Percentiles rank a stretch among this genome's conserved stretches.
Conservation (phyloP, 2,888 invertebrate genomes). For the Nemapogon koenigi region DNA sequence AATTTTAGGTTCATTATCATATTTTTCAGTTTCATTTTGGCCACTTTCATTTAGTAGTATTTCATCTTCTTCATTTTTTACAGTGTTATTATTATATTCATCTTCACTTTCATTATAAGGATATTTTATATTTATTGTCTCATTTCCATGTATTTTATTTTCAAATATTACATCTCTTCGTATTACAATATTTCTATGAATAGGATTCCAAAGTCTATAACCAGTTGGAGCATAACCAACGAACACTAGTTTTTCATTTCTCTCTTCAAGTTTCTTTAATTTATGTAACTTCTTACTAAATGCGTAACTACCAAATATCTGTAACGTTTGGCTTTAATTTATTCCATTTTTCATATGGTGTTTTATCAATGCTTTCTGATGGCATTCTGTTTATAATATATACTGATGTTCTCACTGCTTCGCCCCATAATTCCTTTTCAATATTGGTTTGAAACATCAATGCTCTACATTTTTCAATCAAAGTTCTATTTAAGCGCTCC, state of each 20-base stretch:
- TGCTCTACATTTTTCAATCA: no score
- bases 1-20: constrained; percentile 12
- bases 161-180: neutral
- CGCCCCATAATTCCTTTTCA: constrained; percentile 19
- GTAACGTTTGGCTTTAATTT: constrained; percentile 20
- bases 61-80: constrained; percentile 15
- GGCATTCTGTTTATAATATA: constrained; percentile 23
- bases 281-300: no score
- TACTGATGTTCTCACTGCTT: constrained; percentile 21
- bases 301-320: constrained; percentile 22
- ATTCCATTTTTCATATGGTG: constrained; percentile 22
- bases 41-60: constrained; percentile 17
- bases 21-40: constrained; percentile 11
- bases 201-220: constrained; percentile 19
- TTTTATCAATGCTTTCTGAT: constrained; percentile 21
- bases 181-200: neutral
- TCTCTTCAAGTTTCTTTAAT: constrained; percentile 21
- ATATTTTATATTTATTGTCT: constrained; percentile 19
- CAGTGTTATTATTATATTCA: no score
- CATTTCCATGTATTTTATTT: constrained; percentile 18
- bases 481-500: no score
- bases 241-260: constrained; percentile 20
- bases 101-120: constrained; percentile 22
- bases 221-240: constrained; percentile 21
- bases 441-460: constrained; percentile 20